These are phyloP conservation scores for Rhinatrema bivittatum DNA, from an alignment of 2,797 vertebrate species.

Conservation along the genomic window DNA sequence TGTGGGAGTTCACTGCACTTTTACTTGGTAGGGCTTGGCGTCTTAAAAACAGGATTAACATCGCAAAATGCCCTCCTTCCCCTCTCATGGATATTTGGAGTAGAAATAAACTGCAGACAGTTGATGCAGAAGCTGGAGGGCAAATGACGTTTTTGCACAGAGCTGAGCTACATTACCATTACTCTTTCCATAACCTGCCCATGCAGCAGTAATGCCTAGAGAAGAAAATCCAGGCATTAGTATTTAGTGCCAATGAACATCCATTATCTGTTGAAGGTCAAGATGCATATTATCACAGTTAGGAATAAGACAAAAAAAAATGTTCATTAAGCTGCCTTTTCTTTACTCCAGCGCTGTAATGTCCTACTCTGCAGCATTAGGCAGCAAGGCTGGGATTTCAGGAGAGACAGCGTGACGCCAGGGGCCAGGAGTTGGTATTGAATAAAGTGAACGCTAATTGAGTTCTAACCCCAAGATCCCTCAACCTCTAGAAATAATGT, in stretches of 20 bases:
- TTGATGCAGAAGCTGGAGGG: too few species aligned
- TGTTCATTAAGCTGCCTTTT: background rate
- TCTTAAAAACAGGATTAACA: too few species aligned
- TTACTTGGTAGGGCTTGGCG: background rate
- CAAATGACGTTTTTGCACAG: too few species aligned
- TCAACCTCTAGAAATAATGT: background rate
- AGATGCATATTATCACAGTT: background rate
- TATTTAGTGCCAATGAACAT: too few species aligned
- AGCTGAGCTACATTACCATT: too few species aligned
- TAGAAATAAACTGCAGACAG: too few species aligned
- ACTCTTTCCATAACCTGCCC: too few species aligned
- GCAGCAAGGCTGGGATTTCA: background rate
- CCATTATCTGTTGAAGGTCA: background rate
- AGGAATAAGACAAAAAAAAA: background rate
- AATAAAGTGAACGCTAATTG: background rate
- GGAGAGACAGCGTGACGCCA: conserved; percentile 8
- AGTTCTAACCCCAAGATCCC: background rate
- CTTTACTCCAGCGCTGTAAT: conserved; percentile 6
- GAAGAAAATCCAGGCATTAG: too few species aligned
- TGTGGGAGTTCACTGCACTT: too few species aligned
- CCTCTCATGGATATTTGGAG: too few species aligned
- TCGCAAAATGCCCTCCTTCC: too few species aligned
- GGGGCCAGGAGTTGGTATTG: background rate
- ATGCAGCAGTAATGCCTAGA: too few species aligned
- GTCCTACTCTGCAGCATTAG: background rate